Conservation (phyloP, 2,888 invertebrate genomes). For the Podotricha telesiphe region DNA sequence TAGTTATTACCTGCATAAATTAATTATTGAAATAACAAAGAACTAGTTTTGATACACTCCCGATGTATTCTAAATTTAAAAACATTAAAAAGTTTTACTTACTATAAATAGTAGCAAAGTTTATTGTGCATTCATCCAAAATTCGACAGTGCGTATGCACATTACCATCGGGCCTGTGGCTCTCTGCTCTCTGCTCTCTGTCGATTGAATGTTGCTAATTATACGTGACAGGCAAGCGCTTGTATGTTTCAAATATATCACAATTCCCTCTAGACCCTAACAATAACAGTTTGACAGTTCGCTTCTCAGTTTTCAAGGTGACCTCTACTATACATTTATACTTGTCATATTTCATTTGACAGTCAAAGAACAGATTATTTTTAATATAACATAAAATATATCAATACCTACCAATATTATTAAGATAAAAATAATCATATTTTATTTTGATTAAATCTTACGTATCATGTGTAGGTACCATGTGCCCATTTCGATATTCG, state of each 20-base stretch:
- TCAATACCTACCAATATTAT: not conserved
- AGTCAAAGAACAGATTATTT: conserved; percentile 13
- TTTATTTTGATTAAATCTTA: not conserved
- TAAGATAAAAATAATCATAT: not conserved
- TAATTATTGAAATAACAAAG: not conserved
- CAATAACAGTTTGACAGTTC: conserved; percentile 29
- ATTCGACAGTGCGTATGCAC: not conserved
- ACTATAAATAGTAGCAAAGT: conserved; percentile 3
- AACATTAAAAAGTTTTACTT: not conserved
- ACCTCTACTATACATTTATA: conserved; percentile 26
- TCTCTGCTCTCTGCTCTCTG: not conserved
- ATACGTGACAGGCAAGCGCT: not conserved
- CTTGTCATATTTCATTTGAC: conserved; percentile 30
- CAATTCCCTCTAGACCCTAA: conserved; percentile 23
- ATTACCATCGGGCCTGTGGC: not conserved
- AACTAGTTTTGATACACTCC: not conserved
- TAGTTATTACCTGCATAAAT: too few relatives aligned
- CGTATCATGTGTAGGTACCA: not conserved
- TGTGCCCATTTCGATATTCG: too few relatives aligned
- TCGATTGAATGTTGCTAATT: not conserved
- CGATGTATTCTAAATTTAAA: not conserved
- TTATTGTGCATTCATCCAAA: conserved; percentile 7
- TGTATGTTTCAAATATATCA: conserved; percentile 20
- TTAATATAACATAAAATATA: not conserved
- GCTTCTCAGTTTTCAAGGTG: conserved; percentile 23